Evolutionary conservation across 2,888 invertebrate species (phyloP), one percentile per base, ranked within the genome.

Genomic region (Hoplodrina ambigua): DNA sequence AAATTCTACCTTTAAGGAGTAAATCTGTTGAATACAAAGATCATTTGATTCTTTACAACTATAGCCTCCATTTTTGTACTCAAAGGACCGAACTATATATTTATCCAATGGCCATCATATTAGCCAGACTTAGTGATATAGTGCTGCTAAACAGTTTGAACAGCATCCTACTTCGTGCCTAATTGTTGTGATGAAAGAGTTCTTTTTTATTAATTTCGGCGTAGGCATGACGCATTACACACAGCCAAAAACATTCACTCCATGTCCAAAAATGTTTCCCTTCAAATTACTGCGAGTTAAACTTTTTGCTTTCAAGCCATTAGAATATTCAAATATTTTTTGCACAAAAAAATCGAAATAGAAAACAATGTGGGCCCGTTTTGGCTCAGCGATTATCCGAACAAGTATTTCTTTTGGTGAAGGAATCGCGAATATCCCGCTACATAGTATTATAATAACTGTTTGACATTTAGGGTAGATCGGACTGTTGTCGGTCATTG

Each of bases 381-480:
- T 79, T 80, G 82, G 82, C 44, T 55, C 56, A 74, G 76, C 75
- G 69, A 85, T 85, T 84, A 85, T 84, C 84, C 46, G 69, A 59
- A 78, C 75, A 63, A 75, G 78, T 78, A 81, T 85, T 85, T 82
- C 71, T 74, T 75, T 76, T 78, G 75, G 63, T 69, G 70, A 81
- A 81, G 81, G 85, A 72, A 72, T 78, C 67, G 72, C 70, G 70
- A 80, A 78, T 75, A 74, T 79, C 70, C 82, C 80, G 85, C 86
- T 83, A 83, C 82, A 84, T 80, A 80, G 72, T 75, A 75, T 72
- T 67, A 71, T 81, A 86, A 83, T 82, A 82, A 81, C 83, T 68
- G 78, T 82, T 75, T 63, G 75, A 70, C 46, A 73, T 71, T 69
- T 76, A 69, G 71, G 78, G 78, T 8, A 44, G 56, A 52, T 11